phyloP scores from a whole-genome alignment of 2,888 invertebrate genomes.

The Proisotoma minuta region DNA sequence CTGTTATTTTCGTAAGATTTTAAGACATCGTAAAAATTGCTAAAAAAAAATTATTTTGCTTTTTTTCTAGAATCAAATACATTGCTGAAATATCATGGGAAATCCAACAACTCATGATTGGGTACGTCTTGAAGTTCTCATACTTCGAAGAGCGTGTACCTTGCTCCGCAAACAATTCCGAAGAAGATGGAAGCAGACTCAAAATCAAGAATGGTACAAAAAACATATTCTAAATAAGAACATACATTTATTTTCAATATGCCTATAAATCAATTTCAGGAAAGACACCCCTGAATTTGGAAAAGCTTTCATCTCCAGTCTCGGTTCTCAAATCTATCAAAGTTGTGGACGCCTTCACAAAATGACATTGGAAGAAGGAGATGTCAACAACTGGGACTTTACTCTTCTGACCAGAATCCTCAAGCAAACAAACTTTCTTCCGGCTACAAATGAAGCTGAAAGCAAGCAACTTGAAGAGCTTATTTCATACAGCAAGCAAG shows the following conservation, averaged over 20 bases:
- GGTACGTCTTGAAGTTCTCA: conserved; percentile 36
- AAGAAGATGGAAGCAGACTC: conserved; percentile 30
- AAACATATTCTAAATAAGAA: too few species aligned
- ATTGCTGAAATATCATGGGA: conserved; percentile 18
- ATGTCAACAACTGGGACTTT: conserved; percentile 37
- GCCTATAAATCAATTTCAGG: too few species aligned
- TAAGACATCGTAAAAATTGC: neutral
- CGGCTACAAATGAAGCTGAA: conserved; percentile 17
- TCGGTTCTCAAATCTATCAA: conserved; percentile 31
- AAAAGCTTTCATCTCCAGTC: conserved; percentile 21
- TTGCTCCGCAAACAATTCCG: conserved; percentile 28
- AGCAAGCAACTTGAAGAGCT: conserved; percentile 30
- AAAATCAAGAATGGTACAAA: conserved; percentile 31
- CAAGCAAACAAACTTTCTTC: conserved; percentile 20
- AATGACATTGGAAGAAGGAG: conserved; percentile 35
- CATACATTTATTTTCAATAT: too few species aligned
- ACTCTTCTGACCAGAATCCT: conserved; percentile 28
- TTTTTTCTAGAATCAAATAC: neutral
- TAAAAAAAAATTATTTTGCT: neutral
- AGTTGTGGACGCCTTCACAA: conserved; percentile 34
- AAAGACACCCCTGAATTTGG: conserved; percentile 24
- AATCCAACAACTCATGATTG: conserved; percentile 31
- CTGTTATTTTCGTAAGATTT: too few species aligned
- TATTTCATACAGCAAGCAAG: conserved; percentile 25
- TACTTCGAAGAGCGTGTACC: conserved; percentile 32